Evolutionary conservation across 2,888 invertebrate species (phyloP).

Genomic region (Ernsta delagoae): DNA sequence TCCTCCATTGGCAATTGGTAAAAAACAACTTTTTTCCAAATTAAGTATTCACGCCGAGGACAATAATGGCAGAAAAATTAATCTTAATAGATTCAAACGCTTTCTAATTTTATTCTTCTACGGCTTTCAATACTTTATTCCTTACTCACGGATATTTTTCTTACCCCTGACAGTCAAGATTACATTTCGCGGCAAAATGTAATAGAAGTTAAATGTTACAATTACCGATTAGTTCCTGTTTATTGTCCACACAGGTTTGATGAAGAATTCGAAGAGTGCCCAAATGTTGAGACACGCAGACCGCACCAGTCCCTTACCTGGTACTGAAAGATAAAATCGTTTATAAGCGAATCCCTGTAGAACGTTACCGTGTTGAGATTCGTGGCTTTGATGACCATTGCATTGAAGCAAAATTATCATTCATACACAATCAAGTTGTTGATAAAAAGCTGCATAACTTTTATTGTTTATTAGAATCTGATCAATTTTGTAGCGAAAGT

Average conservation of each 20-base stretch:
- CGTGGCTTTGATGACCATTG: conserved; percentile 68
- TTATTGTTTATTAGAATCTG: conserved; percentile 39
- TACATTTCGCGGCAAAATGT: conserved; percentile 11
- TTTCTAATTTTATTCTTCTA: conserved; percentile 1
- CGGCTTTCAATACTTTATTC: conserved; percentile 43
- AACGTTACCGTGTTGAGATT: conserved; percentile 61
- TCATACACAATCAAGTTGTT: conserved; percentile 62
- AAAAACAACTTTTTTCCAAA: background rate
- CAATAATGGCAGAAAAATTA: conserved; percentile 44
- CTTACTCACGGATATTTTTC: conserved; percentile 9
- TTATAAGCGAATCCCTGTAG: conserved; percentile 75
- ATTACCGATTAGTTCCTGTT: conserved; percentile 73
- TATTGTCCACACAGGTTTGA: conserved; percentile 85
- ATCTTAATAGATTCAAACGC: conserved; percentile 5
- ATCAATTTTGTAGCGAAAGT: conserved; percentile 34
- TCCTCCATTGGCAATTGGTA: conserved; percentile 6
- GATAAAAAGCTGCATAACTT: conserved; percentile 64
- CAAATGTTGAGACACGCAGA: conserved; percentile 87
- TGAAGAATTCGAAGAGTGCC: conserved; percentile 88
- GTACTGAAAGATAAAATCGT: conserved; percentile 75
- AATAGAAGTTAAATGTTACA: conserved; percentile 48
- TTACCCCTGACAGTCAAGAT: background rate
- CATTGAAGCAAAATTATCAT: conserved; percentile 55
- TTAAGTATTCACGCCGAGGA: conserved; percentile 49
- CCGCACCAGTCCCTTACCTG: conserved; percentile 86